A percentile compares a stretch with the other conserved stretches of the same genome.
phyloP scores from a whole-genome alignment of 2,113 vertebrate genomes.

The Cichladusa arquata region DNA sequence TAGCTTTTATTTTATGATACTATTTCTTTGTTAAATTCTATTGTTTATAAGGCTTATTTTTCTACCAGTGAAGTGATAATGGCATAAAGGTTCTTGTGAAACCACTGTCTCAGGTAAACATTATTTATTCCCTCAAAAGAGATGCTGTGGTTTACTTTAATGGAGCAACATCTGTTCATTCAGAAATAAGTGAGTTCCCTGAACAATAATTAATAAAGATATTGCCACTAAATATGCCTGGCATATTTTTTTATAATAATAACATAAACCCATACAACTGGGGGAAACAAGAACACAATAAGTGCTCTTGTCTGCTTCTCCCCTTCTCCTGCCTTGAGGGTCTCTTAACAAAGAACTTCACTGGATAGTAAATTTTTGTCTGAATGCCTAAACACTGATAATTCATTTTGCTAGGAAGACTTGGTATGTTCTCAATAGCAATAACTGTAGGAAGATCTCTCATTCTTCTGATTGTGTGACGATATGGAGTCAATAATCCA shows the following conservation, averaged over 20 bases:
- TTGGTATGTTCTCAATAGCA: background rate
- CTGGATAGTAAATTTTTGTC: background rate
- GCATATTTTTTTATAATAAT: conserved; percentile 51
- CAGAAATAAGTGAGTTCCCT: conserved; percentile 60
- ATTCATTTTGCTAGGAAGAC: background rate
- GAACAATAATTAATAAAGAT: conserved; percentile 69
- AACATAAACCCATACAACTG: conserved; percentile 12
- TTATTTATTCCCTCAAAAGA: conserved; percentile 54
- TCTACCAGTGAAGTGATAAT: background rate
- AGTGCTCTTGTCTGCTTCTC: background rate
- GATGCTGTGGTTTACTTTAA: conserved; percentile 51
- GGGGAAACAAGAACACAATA: background rate
- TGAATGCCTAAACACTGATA: background rate
- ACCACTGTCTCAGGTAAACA: conserved; percentile 35
- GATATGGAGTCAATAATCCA: background rate
- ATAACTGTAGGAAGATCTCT: background rate
- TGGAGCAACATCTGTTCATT: conserved; percentile 66
- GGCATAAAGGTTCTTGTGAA: background rate
- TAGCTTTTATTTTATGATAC: background rate
- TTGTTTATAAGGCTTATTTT: background rate
- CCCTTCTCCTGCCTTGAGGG: fast-evolving
- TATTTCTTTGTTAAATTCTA: background rate
- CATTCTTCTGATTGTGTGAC: background rate
- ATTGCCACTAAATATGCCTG: conserved; percentile 51
- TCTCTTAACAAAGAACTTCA: background rate